These are phyloP conservation scores for Triplophysa tibetana DNA, from an alignment of 2,113 vertebrate genomes.

Conservation along the genomic window DNA sequence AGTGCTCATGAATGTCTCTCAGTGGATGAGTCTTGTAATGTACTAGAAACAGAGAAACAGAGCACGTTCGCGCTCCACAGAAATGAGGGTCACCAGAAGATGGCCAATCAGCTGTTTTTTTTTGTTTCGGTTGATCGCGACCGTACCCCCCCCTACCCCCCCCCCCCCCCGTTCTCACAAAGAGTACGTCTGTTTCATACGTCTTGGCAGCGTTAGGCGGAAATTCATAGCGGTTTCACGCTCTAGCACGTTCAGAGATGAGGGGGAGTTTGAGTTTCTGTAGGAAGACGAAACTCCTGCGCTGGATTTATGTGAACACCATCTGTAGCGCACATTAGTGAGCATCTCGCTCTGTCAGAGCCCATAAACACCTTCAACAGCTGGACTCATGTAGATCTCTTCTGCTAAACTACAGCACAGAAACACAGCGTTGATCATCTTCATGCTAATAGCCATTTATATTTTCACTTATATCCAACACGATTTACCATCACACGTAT, in stretches of 20 bases:
- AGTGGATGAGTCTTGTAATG: conserved; percentile 1
- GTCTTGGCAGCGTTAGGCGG: conserved; percentile 56
- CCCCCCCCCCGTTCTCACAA: conserved; percentile 48
- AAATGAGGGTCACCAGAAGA: background rate
- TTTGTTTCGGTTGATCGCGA: conserved; percentile 55
- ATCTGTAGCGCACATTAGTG: conserved; percentile 58
- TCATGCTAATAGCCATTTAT: too few species aligned
- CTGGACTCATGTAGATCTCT: background rate
- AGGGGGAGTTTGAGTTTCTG: conserved; percentile 26
- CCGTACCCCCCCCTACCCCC: too few species aligned
- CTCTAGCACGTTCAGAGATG: conserved; percentile 46
- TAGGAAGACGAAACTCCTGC: conserved; percentile 38
- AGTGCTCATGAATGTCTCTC: background rate
- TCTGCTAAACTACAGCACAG: background rate
- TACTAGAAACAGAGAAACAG: background rate
- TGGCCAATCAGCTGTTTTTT: conserved; percentile 4
- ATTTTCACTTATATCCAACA: too few species aligned
- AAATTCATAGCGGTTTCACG: conserved; percentile 55
- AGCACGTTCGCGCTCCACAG: background rate
- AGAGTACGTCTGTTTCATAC: conserved; percentile 59
- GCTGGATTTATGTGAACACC: conserved; percentile 49
- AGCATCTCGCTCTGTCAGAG: conserved; percentile 18
- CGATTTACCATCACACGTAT: too few species aligned
- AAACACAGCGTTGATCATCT: too few species aligned
- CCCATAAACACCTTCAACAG: conserved; percentile 41